Evolutionary conservation across 1,140 invertebrate species (phyloP).

Genomic region (Trichonephila inaurata): DNA sequence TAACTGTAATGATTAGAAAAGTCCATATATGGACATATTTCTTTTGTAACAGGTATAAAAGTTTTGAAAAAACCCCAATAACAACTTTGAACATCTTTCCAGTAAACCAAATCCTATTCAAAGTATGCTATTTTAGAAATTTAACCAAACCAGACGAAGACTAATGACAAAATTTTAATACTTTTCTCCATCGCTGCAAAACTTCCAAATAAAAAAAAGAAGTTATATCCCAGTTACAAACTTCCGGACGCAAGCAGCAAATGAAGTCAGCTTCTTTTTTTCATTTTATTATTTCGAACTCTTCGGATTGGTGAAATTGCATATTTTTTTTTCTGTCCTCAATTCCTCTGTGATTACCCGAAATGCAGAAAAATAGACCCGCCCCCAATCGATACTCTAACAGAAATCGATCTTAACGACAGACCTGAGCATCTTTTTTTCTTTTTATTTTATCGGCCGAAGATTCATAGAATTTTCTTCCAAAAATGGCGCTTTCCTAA

Average conservation of each 20-base stretch:
- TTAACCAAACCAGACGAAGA: background rate
- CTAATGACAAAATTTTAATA: conserved; percentile 34
- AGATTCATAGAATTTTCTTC: background rate
- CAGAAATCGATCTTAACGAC: conserved; percentile 56
- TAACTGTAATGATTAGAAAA: too few species aligned
- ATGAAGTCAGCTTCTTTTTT: conserved; percentile 4
- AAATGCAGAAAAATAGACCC: background rate
- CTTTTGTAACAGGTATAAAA: too few species aligned
- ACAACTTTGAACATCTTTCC: too few species aligned
- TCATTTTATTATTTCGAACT: background rate
- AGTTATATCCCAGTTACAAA: background rate
- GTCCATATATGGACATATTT: too few species aligned
- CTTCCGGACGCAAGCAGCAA: background rate
- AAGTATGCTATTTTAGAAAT: background rate
- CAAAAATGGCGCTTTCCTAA: background rate
- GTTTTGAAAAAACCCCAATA: too few species aligned
- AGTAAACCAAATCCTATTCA: too few species aligned
- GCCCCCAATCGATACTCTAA: conserved; percentile 42
- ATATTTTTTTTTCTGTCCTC: background rate
- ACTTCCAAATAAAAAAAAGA: background rate
- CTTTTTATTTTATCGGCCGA: background rate
- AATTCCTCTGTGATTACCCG: conserved; percentile 46
- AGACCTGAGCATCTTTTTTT: background rate
- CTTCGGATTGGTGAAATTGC: background rate
- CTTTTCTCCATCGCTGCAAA: background rate